These are phyloP conservation scores for Hypselothyrea guttata DNA, from an alignment of 2,888 invertebrate genomes.

Conservation along the genomic window DNA sequence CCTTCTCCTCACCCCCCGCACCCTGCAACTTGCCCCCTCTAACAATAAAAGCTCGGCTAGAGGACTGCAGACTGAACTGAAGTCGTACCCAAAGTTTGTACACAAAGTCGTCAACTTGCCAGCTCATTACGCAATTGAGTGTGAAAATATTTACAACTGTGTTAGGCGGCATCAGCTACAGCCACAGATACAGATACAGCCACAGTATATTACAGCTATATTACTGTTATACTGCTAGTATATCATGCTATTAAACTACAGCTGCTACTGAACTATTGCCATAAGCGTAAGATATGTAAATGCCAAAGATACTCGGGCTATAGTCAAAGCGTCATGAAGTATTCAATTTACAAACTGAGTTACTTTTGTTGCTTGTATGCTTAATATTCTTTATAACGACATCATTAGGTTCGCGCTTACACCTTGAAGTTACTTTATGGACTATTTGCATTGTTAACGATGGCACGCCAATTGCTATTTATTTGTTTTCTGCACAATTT, in stretches of 20 bases:
- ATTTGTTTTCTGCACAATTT: too few relatives aligned
- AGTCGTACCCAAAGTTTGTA: conserved; percentile 29
- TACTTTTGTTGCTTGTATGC: too few relatives aligned
- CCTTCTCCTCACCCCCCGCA: not conserved
- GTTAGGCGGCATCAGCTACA: conserved; percentile 16
- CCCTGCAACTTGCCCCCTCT: not conserved
- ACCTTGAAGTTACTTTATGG: too few relatives aligned
- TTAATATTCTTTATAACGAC: too few relatives aligned
- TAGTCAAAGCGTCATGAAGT: too few relatives aligned
- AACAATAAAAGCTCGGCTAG: conserved; percentile 17
- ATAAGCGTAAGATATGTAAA: too few relatives aligned
- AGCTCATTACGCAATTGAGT: conserved; percentile 58
- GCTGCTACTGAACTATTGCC: not conserved
- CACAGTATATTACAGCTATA: not conserved
- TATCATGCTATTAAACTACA: conserved; percentile 12
- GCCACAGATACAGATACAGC: too few relatives aligned
- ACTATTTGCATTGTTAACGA: too few relatives aligned
- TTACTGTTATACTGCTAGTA: not conserved
- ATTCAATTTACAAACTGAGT: too few relatives aligned
- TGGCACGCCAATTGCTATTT: too few relatives aligned
- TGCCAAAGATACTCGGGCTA: too few relatives aligned
- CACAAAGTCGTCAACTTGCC: conserved; percentile 47
- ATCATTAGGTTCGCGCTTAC: too few relatives aligned
- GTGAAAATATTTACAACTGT: conserved; percentile 44
- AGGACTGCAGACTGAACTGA: conserved; percentile 40